Evolutionary conservation across 2,113 vertebrate genomes (phyloP).

Genomic region (Microtus montanus): DNA sequence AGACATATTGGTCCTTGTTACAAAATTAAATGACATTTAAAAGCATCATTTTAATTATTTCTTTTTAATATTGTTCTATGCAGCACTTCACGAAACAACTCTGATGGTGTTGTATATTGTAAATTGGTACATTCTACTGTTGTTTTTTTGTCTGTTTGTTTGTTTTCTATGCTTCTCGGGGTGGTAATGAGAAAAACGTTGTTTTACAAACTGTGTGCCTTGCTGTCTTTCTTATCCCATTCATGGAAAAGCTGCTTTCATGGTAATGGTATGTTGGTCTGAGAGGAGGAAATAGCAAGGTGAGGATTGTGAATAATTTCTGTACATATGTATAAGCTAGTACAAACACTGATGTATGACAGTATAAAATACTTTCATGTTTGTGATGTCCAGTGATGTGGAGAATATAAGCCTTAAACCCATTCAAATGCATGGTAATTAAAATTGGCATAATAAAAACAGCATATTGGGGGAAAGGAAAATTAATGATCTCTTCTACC

Average conservation of each 20-base stretch:
- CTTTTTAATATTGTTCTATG: conserved; percentile 90
- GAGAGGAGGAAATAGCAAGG: conserved; percentile 89
- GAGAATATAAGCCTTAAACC: conserved; percentile 94
- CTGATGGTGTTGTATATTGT: conserved; percentile 89
- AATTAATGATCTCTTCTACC: conserved; percentile 86
- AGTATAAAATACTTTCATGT: conserved; percentile 93
- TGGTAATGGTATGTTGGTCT: conserved; percentile 86
- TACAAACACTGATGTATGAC: conserved; percentile 91
- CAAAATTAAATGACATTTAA: conserved; percentile 80
- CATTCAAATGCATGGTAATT: conserved; percentile 97
- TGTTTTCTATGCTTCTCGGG: conserved; percentile 88
- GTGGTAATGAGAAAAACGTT: conserved; percentile 85
- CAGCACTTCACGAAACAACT: conserved; percentile 92
- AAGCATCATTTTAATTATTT: conserved; percentile 84
- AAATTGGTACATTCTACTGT: conserved; percentile 84
- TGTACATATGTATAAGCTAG: conserved; percentile 95
- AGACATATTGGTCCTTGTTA: conserved; percentile 78
- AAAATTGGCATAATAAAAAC: conserved; percentile 94
- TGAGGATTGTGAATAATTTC: conserved; percentile 90
- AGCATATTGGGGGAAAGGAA: conserved; percentile 90
- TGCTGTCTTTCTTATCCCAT: conserved; percentile 95
- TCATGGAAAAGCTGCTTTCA: conserved; percentile 93
- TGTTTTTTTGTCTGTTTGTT: conserved; percentile 78
- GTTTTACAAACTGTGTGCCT: conserved; percentile 94
- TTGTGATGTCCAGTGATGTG: conserved; percentile 94